These are phyloP conservation scores for Rhagonycha fulva DNA, from an alignment of 2,888 invertebrate species.

Conservation along the genomic window DNA sequence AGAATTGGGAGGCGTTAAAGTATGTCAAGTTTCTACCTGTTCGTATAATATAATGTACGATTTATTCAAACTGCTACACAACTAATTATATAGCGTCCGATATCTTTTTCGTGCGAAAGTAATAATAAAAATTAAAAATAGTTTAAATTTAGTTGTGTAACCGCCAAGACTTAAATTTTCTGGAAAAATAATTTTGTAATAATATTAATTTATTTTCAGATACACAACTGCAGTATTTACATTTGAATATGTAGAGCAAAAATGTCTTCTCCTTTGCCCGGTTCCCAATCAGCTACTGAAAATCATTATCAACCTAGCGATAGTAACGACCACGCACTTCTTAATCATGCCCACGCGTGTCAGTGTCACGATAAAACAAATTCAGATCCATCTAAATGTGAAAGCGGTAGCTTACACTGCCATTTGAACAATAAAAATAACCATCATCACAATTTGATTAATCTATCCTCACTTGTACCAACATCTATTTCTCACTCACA, in stretches of 20 bases:
- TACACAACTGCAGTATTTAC: neutral
- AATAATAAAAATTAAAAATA: neutral
- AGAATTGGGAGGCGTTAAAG: neutral
- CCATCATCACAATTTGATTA: slow-evolving; percentile 39
- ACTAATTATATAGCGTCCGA: neutral
- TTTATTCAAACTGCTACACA: neutral
- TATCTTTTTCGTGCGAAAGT: neutral
- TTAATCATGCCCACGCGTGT: slow-evolving; percentile 46
- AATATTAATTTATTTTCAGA: neutral
- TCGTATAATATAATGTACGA: neutral
- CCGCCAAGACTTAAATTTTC: neutral
- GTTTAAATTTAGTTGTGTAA: neutral
- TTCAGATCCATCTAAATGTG: slow-evolving; percentile 38
- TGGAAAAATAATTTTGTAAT: neutral
- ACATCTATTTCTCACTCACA: slow-evolving; percentile 43
- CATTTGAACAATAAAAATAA: slow-evolving; percentile 28
- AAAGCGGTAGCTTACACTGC: slow-evolving; percentile 40
- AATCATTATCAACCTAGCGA: slow-evolving; percentile 51
- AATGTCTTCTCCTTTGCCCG: slow-evolving; percentile 50
- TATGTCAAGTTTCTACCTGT: neutral
- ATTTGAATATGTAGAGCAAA: slow-evolving; percentile 21
- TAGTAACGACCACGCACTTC: slow-evolving; percentile 49
- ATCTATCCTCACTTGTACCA: slow-evolving; percentile 33
- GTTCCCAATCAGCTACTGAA: slow-evolving; percentile 47
- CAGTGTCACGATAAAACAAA: slow-evolving; percentile 45